Evolutionary conservation across 2,888 invertebrate species (phyloP), one percentile per base, ranked within the genome.

Genomic region (Cryptophagus acutangulus): DNA sequence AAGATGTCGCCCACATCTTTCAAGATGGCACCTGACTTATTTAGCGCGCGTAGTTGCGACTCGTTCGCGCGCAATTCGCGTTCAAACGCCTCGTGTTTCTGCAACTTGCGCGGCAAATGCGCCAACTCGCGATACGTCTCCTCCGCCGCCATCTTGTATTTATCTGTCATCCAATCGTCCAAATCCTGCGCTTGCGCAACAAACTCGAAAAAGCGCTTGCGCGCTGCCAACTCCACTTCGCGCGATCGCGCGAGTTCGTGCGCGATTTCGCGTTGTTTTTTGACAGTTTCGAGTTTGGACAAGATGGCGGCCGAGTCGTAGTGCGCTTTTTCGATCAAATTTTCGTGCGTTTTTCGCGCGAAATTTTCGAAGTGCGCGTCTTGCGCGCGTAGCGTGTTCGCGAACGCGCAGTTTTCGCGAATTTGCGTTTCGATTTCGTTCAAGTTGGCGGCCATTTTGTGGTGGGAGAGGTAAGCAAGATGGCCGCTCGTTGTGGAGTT

Each of bases 31-130:
- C 87, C 88, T 41, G 79, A 79, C 60, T 89, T 89, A 54, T 88
- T 90, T 0, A 94, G 86, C 14, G 84, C 83, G 35, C 92, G 74
- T 6, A 95, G 73, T 58, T 94, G 88, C 9, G 91, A 92, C 67
- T 96, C 93, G 61, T 96, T 97, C 1, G 96, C 92, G 33, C 89
- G 79, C 13, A 99, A 71, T 64, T 99, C 97, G 1, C 95, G 76
- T 61, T 96, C 95, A 63, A 97, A 96, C 0, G 96, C 95, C 67
- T 94, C 91, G 63, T 99, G 97, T 62, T 94, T 94, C 69, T 95
- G 93, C 1, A 94, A 71, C 65, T 95, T 95, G 1, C 93, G 77
- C 51, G 93, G 91, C 48, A 93, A 70, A 66, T 96, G 95, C 26
- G 79, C 84, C 12, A 95, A 72, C 61, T 95, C 94, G 12, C 91